Base-by-base conservation (phyloP, 1,140 invertebrate species). In the Samia ricini region DNA sequence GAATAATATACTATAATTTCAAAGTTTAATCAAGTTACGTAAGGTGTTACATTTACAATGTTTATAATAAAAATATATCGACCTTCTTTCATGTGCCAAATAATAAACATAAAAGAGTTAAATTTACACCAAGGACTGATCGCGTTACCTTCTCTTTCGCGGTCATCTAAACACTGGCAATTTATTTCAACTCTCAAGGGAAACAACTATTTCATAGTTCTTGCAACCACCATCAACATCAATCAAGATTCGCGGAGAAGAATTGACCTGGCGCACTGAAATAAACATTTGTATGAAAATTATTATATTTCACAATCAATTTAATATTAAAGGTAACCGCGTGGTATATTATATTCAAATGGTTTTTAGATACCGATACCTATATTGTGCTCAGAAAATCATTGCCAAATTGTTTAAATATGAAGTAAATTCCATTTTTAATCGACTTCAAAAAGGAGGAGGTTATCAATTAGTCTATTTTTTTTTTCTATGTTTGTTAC, bases 181-280 rank as follows among this genome's bases (percentile, higher is more conserved):
- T n/a, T n/a, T n/a, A 36, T 26, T 22, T 23, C 2, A 54, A 15
- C 51, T 22, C 61, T 71, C 71, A 81, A 81, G 75, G 71, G 60
- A 71, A 73, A 68, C 60, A 63, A 64, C 65, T 64, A 73, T 70
- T 60, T 55, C 60, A 36, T 21, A 49, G n/a, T 19, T 64, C 59
- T 51, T 51, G 64, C 52, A 58, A 69, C 33, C 59, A 61, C 56
- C 64, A 74, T 67, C 68, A 69, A 67, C 61, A 64, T 58, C 26
- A 65, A 71, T 71, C 68, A 69, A 60, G 60, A 70, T 52, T 60
- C 48, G 60, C 71, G 62, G 64, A 72, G 66, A 62, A 77, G 61
- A 79, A 77, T 72, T 68, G 63, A 69, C 76, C 78, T 80, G 79
- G 66, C 69, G 68, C 68, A 73, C 64, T 76, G 69, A 77, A 77